Evolutionary conservation across 64 coral and sea anemone species (phyloP), one percentile per base, ranked within the genome.

Genomic region (Stichodactyla mertensii): DNA sequence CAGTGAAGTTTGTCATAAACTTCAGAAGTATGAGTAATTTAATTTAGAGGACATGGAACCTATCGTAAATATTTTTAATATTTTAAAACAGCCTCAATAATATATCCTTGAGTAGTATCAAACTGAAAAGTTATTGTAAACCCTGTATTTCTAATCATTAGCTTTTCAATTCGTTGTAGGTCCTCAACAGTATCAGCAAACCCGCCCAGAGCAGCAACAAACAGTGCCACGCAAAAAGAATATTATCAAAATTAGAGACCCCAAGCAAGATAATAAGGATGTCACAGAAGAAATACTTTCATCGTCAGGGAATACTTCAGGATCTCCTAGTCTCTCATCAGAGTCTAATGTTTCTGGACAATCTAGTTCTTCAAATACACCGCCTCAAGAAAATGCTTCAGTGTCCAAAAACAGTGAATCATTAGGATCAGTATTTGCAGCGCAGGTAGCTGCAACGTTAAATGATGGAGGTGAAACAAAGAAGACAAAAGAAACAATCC

Each of bases 211-310:
- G 16, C 70, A 54, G 24, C 19, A 82, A 51, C 54, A 57, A 52
- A 22, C 80, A 54, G 36, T 51, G 15, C 18, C 84, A 64, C 87
- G 91, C 54, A 83, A 92, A 83, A 82, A 15, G 51, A 95, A 92
- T 83, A 56, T 95, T 13, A 92, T 92, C 52, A 52, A 82, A 53
- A 95, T 92, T 55, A 95, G 24, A 64, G 93, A 95, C 89, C 90
- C 94, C 51, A 89, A 89, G 81, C 90, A 92, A 88, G 91, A 92
- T 66, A 92, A 95, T 83, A 95, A 87, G 77, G 94, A 95, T 83
- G 52, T 95, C 26, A 95, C 90, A 69, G 89, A 90, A 69, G 94
- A 95, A 67, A 92, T 95, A 26, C 58, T 95, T 31, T 57, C 52
- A 55, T 61, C 84, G 6, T 78, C 86, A 54, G 87, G 86, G 20